A percentile compares a stretch with the other conserved stretches of the same genome.
Conservation (phyloP, 1,140 invertebrate species). For the Bombus superbus region DNA sequence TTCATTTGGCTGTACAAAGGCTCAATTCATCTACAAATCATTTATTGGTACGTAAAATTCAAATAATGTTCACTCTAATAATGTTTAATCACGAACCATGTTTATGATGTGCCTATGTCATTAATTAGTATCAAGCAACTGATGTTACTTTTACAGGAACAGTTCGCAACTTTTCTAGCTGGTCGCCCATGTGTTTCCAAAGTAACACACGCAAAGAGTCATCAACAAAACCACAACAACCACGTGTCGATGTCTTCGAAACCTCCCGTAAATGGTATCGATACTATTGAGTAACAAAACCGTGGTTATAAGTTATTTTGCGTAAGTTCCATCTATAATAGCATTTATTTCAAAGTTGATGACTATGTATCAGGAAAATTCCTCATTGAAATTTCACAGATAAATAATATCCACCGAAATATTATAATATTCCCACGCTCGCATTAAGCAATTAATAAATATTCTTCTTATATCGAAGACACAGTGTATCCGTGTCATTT, state of each 20-base stretch:
- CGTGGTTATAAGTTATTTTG: slow-evolving; percentile 19
- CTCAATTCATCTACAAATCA: slow-evolving; percentile 73
- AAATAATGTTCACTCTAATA: neutral
- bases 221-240: slow-evolving; percentile 82
- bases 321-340: slow-evolving; percentile 37
- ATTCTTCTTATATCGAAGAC: slow-evolving; percentile 7
- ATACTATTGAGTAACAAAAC: slow-evolving; percentile 78
- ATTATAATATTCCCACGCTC: neutral
- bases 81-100: neutral
- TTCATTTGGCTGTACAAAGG: slow-evolving; percentile 70
- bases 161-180: slow-evolving; percentile 84
- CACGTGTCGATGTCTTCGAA: slow-evolving; percentile 80
- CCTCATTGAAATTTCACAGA: neutral
- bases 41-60: slow-evolving; percentile 72
- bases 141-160: slow-evolving; percentile 79
- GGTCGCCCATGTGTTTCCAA: slow-evolving; percentile 84
- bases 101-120: neutral
- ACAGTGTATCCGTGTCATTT: slow-evolving; percentile 36
- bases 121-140: neutral
- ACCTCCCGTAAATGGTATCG: slow-evolving; percentile 83
- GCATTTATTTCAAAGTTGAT: slow-evolving; percentile 52
- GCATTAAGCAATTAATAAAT: slow-evolving; percentile 22
- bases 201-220: slow-evolving; percentile 72
- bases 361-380: slow-evolving; percentile 24
- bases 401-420: slow-evolving; percentile 17